Evolutionary conservation across 2,888 invertebrate genomes (phyloP), one percentile per base, ranked within the genome.

Genomic region (Dasypolia templi): DNA sequence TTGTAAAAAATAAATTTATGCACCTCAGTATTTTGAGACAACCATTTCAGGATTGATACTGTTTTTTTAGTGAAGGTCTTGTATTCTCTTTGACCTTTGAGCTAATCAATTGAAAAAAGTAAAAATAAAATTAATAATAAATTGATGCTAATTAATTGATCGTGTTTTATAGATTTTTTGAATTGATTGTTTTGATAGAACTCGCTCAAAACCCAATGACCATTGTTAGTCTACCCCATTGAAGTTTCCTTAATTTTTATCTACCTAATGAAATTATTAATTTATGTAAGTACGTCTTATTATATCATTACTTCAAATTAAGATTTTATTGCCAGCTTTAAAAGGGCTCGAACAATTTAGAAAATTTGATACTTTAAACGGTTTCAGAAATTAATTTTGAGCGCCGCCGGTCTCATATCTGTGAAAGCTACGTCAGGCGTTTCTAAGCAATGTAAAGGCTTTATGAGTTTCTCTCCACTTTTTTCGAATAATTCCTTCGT

Each of bases 381-480:
- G 86, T 88, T 89, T 86, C 85, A 77, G 85, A 91, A 91, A 92
- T 94, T 92, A 94, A 94, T 94, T 93, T 92, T 83, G 88, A 89
- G 87, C 88, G 87, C 84, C 88, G 87, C 85, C 65, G 19, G 84
- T 86, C 83, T 88, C 89, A 86, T 90, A 89, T 91, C 90, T 86
- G 89, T 87, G 87, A 91, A 90, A 86, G 92, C 92, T 86, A 87
- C 91, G 92, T 93, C 93, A 91, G 92, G 88, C 89, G 82, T 93
- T 93, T 91, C 83, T 89, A 88, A 91, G 90, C 87, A 83, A 87
- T 89, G 92, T 92, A 92, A 93, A 91, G 91, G 91, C 92, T 93
- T 93, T 94, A 93, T 92, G 93, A 94, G 90, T 91, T 93, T 90
- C 88, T 81, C 89, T 91, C 91, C 83, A 89, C 89, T 92, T 94